Evolutionary conservation across 2,888 invertebrate species (phyloP).

Genomic region (Drosophila imparisetae): DNA sequence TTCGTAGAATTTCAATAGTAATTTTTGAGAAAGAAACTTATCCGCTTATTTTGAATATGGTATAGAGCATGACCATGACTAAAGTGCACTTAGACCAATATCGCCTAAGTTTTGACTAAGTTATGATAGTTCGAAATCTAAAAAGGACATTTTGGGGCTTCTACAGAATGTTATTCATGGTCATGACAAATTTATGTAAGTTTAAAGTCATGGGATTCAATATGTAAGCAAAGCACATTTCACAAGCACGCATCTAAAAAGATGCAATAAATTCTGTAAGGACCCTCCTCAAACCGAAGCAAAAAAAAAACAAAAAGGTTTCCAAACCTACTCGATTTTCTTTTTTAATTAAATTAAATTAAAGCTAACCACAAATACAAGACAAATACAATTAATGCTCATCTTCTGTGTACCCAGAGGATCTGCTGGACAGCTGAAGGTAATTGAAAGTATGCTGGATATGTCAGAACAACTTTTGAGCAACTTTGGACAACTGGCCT

Average conservation of each 20-base stretch:
- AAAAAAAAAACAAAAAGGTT: background rate
- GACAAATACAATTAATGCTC: background rate
- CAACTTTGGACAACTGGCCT: slow-evolving; percentile 16
- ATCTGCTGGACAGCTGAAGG: slow-evolving; percentile 8
- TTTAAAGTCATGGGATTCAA: background rate
- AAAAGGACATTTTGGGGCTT: background rate
- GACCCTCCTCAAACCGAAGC: background rate
- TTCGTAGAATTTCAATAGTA: background rate
- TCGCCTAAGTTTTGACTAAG: background rate
- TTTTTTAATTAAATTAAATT: slow-evolving; percentile 2
- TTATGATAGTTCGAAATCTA: background rate
- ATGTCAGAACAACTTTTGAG: background rate
- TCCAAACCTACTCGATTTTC: no score
- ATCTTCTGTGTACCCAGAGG: background rate
- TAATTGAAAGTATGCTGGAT: slow-evolving; percentile 13
- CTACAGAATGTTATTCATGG: background rate
- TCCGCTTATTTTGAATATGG: background rate
- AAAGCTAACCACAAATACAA: background rate
- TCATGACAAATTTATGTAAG: background rate
- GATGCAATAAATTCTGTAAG: background rate
- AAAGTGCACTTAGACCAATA: background rate
- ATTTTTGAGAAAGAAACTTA: background rate
- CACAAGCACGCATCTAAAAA: background rate
- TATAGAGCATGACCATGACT: background rate
- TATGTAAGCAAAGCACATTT: background rate